Conservation (phyloP, 2,888 invertebrate species). For the Chesias legatella region DNA sequence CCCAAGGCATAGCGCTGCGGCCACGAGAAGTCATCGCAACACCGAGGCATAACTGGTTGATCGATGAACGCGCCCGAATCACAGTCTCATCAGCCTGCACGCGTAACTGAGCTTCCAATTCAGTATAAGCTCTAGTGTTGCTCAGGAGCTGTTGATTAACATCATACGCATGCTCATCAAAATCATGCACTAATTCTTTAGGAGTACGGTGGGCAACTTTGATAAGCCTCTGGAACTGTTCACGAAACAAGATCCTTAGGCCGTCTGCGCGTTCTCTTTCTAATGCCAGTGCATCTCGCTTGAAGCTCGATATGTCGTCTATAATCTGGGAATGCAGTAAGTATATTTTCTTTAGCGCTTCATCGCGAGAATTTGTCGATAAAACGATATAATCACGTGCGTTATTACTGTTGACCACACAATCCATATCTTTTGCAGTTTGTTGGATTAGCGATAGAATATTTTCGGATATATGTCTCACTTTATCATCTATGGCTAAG, state of each 20-base stretch:
- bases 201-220: conserved; percentile 49
- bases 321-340: conserved; percentile 36
- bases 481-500: conserved; percentile 43
- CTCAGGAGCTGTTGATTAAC: conserved; percentile 65
- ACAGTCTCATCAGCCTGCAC: conserved; percentile 46
- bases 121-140: conserved; percentile 54
- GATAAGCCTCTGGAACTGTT: conserved; percentile 53
- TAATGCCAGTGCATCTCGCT: conserved; percentile 43
- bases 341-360: conserved; percentile 39
- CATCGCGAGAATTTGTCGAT: conserved; percentile 31
- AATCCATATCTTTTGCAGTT: conserved; percentile 48
- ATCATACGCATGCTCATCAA: conserved; percentile 59
- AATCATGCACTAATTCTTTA: conserved; percentile 55
- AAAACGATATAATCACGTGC: conserved; percentile 21
- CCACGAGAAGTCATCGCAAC: conserved; percentile 29
- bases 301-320: conserved; percentile 44
- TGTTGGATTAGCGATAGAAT: conserved; percentile 48
- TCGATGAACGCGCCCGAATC: conserved; percentile 39
- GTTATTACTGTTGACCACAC: conserved; percentile 37
- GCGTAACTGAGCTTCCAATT: conserved; percentile 52
- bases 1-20: conserved; percentile 36
- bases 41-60: conserved; percentile 54
- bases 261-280: conserved; percentile 58
- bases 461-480: conserved; percentile 46
- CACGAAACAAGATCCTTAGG: conserved; percentile 47